Percentiles rank a stretch among this genome's conserved stretches.
phyloP scores from a whole-genome alignment of 2,888 invertebrate species.

The Eremobia ochroleuca region DNA sequence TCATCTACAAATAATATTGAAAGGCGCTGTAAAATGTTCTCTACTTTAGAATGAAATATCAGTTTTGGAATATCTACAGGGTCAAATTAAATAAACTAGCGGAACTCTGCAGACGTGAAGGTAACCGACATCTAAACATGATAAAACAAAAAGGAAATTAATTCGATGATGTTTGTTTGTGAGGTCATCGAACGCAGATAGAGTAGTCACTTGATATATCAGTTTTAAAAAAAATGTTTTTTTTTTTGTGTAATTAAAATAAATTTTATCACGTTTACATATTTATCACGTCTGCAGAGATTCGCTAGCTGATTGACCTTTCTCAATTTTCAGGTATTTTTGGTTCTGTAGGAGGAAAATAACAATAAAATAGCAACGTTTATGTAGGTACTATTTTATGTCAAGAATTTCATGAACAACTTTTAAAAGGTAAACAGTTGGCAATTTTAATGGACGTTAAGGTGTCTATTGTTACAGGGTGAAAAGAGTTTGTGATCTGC shows the following conservation, averaged over 20 bases:
- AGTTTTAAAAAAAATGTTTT: too few relatives aligned
- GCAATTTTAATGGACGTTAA: background rate
- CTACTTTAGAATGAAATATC: conserved; percentile 1
- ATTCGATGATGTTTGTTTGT: background rate
- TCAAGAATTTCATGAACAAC: background rate
- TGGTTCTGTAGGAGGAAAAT: background rate
- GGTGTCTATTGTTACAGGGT: background rate
- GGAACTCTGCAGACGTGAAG: background rate
- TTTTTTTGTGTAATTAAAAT: too few relatives aligned
- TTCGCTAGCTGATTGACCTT: background rate
- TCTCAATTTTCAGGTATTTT: background rate
- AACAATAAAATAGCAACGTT: background rate
- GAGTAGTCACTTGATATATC: background rate
- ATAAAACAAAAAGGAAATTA: background rate
- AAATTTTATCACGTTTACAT: background rate
- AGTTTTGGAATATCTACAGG: background rate
- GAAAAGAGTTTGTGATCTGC: conserved; percentile 29
- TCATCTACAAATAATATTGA: conserved; percentile 28
- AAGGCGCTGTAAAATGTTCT: conserved; percentile 7
- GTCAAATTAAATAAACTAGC: background rate
- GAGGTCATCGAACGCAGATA: background rate
- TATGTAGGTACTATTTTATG: background rate
- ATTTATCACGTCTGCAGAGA: background rate
- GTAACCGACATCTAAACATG: background rate
- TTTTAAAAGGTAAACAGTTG: conserved; percentile 6